Evolutionary conservation across 2,797 vertebrate species (phyloP).

Genomic region (Hydrolagus colliei): DNA sequence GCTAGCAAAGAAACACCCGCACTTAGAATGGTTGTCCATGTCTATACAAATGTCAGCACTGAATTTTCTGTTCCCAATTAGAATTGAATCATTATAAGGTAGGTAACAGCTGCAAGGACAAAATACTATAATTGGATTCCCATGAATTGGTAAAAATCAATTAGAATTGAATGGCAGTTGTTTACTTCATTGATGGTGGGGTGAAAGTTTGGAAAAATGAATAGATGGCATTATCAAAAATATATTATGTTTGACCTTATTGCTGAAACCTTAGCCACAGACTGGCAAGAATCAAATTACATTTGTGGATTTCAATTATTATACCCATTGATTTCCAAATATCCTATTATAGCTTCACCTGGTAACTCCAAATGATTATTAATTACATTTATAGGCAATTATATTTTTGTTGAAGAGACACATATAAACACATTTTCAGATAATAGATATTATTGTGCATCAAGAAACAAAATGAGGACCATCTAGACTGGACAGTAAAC

Average conservation of each 20-base stretch:
- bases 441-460: neutral
- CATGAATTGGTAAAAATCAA: slow-evolving; percentile 48
- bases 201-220: slow-evolving; percentile 23
- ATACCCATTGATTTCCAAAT: slow-evolving; percentile 1
- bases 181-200: slow-evolving; percentile 7
- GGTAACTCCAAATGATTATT: neutral
- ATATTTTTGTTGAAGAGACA: neutral
- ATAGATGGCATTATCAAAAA: neutral
- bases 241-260: slow-evolving; percentile 25
- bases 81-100: slow-evolving; percentile 47
- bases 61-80: slow-evolving; percentile 40
- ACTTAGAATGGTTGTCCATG: slow-evolving; percentile 23
- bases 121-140: slow-evolving; percentile 38
- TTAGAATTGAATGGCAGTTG: slow-evolving; percentile 46
- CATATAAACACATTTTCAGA: neutral
- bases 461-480: neutral
- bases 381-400: neutral
- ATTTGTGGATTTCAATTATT: slow-evolving; percentile 19
- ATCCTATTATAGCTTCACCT: neutral
- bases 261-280: neutral
- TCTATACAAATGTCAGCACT: slow-evolving; percentile 37
- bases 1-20: slow-evolving; percentile 20
- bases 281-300: slow-evolving; percentile 16
- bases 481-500: neutral
- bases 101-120: slow-evolving; percentile 41